Conservation (phyloP, 30 jellyfish, hydroid and myxozoan species). For the Cassiopea andromeda region DNA sequence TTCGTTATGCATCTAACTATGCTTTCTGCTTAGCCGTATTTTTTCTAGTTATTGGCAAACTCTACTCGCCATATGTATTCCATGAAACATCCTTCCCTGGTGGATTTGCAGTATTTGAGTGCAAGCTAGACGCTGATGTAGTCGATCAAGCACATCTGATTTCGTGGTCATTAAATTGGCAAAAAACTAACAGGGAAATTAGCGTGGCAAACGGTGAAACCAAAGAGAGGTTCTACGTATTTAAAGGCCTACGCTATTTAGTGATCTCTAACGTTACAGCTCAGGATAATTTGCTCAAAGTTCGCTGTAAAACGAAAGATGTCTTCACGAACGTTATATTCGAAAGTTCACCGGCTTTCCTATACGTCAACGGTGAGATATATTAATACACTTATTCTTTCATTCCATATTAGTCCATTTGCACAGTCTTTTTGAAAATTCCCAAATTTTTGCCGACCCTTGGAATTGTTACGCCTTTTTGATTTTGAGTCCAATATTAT, state of each 20-base stretch:
- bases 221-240: conserved; percentile 67
- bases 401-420: background rate
- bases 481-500: too few relatives aligned
- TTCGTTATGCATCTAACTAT: too few relatives aligned
- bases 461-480: too few relatives aligned
- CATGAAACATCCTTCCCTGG: conserved; percentile 77
- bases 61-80: conserved; percentile 84
- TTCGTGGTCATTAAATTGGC: conserved; percentile 79
- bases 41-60: conserved; percentile 69
- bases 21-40: background rate
- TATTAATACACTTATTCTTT: background rate
- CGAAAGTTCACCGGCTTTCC: conserved; percentile 67
- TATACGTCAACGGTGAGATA: conserved; percentile 69
- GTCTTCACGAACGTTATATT: conserved; percentile 53
- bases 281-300: conserved; percentile 62
- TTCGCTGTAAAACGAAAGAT: conserved; percentile 73
- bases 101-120: conserved; percentile 83
- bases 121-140: conserved; percentile 62
- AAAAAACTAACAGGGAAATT: conserved; percentile 36
- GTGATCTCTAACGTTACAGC: conserved; percentile 52
- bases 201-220: conserved; percentile 55
- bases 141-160: conserved; percentile 50
- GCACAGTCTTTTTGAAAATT: too few relatives aligned
- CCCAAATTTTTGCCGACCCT: too few relatives aligned
- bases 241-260: conserved; percentile 59